A percentile compares a stretch with the other conserved stretches of the same genome.
Conservation (phyloP, 2,113 vertebrate species). For the Sterrhoptilus dennistouni region DNA sequence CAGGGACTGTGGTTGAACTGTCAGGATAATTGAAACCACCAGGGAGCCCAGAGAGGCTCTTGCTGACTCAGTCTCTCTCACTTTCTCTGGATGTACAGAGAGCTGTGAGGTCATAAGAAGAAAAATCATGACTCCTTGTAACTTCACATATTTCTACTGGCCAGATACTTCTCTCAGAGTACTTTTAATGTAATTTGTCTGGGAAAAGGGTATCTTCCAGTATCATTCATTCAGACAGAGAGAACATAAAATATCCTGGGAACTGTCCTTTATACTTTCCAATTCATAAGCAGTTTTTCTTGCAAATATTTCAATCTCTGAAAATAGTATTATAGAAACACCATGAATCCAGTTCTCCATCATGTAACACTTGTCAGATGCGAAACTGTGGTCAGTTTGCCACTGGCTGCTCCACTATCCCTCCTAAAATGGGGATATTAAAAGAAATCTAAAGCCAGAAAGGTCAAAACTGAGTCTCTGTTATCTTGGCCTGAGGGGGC, state of each 20-base stretch:
- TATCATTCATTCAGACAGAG: background rate
- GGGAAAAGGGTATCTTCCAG: background rate
- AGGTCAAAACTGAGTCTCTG: background rate
- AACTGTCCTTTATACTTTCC: background rate
- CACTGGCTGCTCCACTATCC: background rate
- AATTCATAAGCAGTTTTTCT: background rate
- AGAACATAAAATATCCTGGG: background rate
- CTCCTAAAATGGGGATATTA: background rate
- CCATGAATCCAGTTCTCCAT: background rate
- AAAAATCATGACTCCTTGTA: background rate
- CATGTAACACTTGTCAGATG: background rate
- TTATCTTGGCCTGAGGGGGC: background rate
- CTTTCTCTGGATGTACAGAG: background rate
- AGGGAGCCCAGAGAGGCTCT: background rate
- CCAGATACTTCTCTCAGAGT: background rate
- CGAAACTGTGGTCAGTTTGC: background rate
- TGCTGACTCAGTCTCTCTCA: background rate
- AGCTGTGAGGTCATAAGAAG: background rate
- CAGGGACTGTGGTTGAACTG: background rate
- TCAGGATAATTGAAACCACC: background rate
- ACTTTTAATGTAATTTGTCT: background rate
- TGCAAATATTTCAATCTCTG: background rate
- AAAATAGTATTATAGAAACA: background rate
- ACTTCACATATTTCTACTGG: background rate
- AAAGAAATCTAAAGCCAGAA: background rate